Evolutionary conservation across 1,140 invertebrate species (phyloP).

Genomic region (Drosophila erecta): DNA sequence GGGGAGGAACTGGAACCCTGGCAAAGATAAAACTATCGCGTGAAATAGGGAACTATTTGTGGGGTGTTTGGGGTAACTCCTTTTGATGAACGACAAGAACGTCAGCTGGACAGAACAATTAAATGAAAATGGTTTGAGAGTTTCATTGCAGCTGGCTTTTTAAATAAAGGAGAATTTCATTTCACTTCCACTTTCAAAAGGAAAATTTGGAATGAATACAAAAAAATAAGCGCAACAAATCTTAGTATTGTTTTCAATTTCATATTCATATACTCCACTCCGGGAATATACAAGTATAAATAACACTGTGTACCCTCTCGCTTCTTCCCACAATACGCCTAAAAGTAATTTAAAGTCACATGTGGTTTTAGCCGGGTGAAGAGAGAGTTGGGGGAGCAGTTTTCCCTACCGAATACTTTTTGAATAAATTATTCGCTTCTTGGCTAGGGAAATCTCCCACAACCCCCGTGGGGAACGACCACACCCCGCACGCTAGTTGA

Average conservation of each 20-base stretch:
- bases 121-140: conserved; percentile 13
- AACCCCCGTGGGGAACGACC: conserved; percentile 19
- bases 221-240: neutral
- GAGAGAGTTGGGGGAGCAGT: conserved; percentile 1
- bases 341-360: conserved; percentile 51
- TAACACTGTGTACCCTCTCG: conserved; percentile 19
- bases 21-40: conserved; percentile 14
- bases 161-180: too few species aligned
- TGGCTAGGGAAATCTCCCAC: conserved; percentile 38
- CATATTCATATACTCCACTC: conserved; percentile 3
- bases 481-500: conserved; percentile 25
- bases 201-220: too few species aligned
- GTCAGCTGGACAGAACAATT: conserved; percentile 39
- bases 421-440: conserved; percentile 57
- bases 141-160: neutral
- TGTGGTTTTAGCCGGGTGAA: conserved; percentile 29
- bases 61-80: conserved; percentile 8
- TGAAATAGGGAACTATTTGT: neutral
- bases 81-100: conserved; percentile 37
- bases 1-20: neutral
- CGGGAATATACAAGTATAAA: conserved; percentile 15
- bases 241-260: neutral
- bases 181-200: too few species aligned
- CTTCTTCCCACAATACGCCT: conserved; percentile 3
- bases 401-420: conserved; percentile 1